Base-by-base conservation (phyloP, 2,113 vertebrate species). In the Ochotona princeps region DNA sequence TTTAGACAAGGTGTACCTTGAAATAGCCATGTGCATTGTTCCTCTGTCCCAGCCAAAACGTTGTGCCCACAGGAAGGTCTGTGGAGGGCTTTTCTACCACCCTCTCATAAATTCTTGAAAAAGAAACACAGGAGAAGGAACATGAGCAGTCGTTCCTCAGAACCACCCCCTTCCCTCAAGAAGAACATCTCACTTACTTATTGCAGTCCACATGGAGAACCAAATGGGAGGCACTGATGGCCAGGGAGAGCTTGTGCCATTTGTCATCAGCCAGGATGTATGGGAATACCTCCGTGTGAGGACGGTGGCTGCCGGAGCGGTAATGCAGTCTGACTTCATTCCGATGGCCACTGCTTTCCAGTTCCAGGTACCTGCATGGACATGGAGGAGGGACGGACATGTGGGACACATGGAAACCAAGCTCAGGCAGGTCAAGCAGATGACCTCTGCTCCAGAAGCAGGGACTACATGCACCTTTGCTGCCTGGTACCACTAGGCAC, bases 271-370 rank as follows among this genome's bases (percentile, higher is more conserved):
- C 99, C 97, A 99, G 97, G 97, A 98, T 99, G 95, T 99, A 99
- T 4, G 99, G 99, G 96, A 99, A 99, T 87, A 99, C 98, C 98
- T 99, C 99, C 0, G 99, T 99, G 97, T 99, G 99, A 13, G 99
- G 98, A 91, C 98, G 99, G 78, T 98, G 98, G 79, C 98, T 98
- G 97, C 98, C 98, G 79, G 99, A 98, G 90, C 98, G 99, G 95
- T 99, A 99, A 97, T 99, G 99, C 66, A 99, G 99, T 81, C 99
- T 98, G 94, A 99, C 97, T 97, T 99, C 99, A 89, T 99, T 99
- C 96, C 99, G 98, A 97, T 99, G 99, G 44, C 99, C 99, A 0
- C 99, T 99, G 98, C 99, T 99, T 96, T 99, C 99, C 94, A 99
- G 97, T 97, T 99, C 99, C 97, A 99, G 97, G 95, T 99, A 99